These are phyloP conservation scores for Protophormia terraenovae DNA, from an alignment of 2,888 invertebrate species.

Conservation along the genomic window DNA sequence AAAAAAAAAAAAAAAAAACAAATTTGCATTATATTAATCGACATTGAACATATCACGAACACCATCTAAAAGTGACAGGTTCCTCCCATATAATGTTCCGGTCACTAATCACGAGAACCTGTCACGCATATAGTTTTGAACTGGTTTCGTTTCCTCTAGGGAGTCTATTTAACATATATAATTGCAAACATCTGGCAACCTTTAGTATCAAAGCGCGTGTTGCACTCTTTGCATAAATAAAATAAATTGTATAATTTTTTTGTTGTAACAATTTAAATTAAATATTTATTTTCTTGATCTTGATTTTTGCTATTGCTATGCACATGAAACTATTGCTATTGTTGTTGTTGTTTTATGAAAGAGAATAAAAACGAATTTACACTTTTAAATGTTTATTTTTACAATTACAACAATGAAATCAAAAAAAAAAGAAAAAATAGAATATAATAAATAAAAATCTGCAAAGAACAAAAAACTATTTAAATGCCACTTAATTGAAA, in stretches of 20 bases:
- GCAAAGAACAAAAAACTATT: neutral
- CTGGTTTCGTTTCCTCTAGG: no score
- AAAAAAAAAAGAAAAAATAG: neutral
- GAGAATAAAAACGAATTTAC: neutral
- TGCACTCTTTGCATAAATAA: neutral
- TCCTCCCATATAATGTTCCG: no score
- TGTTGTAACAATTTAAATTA: no score
- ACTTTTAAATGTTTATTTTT: neutral
- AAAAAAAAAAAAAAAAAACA: no score
- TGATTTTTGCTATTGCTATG: slow-evolving; percentile 10
- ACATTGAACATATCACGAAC: no score
- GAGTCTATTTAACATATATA: no score
- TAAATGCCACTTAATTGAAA: neutral
- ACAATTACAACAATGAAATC: neutral
- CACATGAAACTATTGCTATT: neutral
- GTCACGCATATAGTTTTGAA: no score
- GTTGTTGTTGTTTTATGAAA: neutral
- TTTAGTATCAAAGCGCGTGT: neutral
- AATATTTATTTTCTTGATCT: slow-evolving; percentile 23
- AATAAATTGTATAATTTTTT: neutral
- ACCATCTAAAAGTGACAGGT: no score
- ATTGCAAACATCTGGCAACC: neutral
- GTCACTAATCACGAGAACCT: no score
- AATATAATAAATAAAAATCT: no score
- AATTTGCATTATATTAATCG: no score